Conservation (phyloP, 2,113 vertebrate genomes). For the Tachuris rubrigastra region DNA sequence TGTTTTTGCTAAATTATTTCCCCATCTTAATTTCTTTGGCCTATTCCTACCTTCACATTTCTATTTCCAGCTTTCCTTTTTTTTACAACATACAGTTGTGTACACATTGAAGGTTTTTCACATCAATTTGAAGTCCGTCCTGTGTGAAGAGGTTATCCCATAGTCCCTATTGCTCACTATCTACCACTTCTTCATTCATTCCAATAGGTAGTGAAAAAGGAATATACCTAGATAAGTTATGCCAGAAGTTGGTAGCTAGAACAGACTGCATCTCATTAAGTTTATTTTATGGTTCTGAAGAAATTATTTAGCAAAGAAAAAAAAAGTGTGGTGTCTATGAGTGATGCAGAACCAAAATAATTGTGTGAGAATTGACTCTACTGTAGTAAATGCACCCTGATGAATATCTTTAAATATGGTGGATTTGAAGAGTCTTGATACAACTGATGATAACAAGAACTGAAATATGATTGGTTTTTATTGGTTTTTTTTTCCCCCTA, state of each 20-base stretch:
- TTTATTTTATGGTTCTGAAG: neutral
- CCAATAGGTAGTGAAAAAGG: neutral
- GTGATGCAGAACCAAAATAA: neutral
- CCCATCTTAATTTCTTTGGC: neutral
- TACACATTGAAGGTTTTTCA: neutral
- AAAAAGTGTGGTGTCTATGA: neutral
- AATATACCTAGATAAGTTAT: neutral
- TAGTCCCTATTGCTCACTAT: neutral
- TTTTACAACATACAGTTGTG: neutral
- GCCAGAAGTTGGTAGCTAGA: neutral
- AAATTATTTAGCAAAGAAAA: neutral
- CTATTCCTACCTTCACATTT: neutral
- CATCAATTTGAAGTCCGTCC: neutral
- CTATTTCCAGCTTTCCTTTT: neutral
- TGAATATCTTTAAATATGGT: neutral
- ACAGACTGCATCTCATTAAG: neutral
- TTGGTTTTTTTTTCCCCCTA: neutral
- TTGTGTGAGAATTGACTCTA: neutral
- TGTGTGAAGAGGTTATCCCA: neutral
- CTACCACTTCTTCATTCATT: neutral
- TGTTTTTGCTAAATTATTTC: neutral
- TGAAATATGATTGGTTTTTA: neutral
- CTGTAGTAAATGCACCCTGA: neutral
- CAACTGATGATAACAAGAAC: neutral
- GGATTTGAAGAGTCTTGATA: neutral